These are phyloP conservation scores for Austrolebias charrua DNA, from an alignment of 2,797 vertebrate species.

Conservation along the genomic window DNA sequence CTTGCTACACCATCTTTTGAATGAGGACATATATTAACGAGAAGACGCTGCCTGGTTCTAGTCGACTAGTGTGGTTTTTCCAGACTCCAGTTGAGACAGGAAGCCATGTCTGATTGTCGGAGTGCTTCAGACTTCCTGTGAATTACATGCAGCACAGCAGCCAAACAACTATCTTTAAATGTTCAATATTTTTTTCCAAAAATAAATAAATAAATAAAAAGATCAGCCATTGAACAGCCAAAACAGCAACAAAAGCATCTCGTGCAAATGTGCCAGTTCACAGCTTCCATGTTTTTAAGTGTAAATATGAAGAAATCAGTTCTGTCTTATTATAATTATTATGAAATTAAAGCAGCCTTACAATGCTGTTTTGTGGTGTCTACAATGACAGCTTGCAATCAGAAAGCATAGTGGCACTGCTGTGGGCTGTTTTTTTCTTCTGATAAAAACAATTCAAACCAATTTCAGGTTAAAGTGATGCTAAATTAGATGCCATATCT, in stretches of 20 bases:
- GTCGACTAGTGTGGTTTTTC: slow-evolving; percentile 12
- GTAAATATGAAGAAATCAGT: not conserved
- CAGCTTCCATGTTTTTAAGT: slow-evolving; percentile 5
- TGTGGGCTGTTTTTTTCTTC: slow-evolving; percentile 13
- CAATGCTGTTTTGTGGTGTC: slow-evolving; percentile 27
- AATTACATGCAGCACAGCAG: slow-evolving; percentile 15
- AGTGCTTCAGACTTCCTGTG: slow-evolving; percentile 32
- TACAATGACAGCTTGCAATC: slow-evolving; percentile 31
- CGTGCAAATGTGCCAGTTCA: slow-evolving; percentile 16
- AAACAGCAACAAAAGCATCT: slow-evolving; percentile 7
- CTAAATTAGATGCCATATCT: slow-evolving; percentile 54
- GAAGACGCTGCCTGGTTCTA: not conserved
- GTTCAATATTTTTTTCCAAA: slow-evolving; percentile 12
- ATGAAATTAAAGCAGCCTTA: slow-evolving; percentile 9
- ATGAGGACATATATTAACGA: not conserved
- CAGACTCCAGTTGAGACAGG: not conserved
- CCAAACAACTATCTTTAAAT: slow-evolving; percentile 30
- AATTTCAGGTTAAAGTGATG: slow-evolving; percentile 49
- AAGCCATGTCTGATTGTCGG: slow-evolving; percentile 9
- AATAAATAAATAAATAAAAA: no score
- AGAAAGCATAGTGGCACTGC: slow-evolving; percentile 24
- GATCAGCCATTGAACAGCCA: slow-evolving; percentile 5
- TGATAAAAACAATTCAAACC: slow-evolving; percentile 35
- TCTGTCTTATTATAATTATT: slow-evolving; percentile 9
- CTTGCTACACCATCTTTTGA: not conserved